Evolutionary conservation across 2,888 invertebrate species (phyloP).

Genomic region (Drosophila mulleri): DNA sequence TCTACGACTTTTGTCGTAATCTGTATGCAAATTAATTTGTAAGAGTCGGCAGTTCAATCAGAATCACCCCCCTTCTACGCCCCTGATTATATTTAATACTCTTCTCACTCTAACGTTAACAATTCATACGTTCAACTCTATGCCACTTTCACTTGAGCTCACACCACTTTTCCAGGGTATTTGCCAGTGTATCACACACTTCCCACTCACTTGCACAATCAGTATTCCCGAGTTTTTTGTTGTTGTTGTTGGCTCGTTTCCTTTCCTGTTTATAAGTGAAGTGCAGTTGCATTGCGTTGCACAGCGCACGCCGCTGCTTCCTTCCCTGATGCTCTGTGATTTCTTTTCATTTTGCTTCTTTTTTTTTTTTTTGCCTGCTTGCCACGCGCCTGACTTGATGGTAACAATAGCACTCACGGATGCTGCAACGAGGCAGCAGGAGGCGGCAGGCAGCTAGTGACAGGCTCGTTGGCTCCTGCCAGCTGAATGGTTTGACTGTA

Average conservation of each 20-base stretch:
- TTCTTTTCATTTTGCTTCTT: constrained; percentile 8
- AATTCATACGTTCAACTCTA: no score
- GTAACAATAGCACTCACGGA: constrained; percentile 74
- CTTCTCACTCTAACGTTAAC: no score
- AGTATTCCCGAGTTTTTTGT: neutral
- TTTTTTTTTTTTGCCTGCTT: constrained; percentile 35
- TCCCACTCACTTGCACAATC: neutral
- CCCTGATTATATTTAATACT: no score
- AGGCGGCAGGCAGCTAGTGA: constrained; percentile 27
- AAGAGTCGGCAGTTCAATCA: no score
- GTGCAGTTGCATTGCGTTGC: constrained; percentile 52
- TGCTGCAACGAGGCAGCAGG: constrained; percentile 28
- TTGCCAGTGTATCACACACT: neutral
- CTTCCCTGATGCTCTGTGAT: constrained; percentile 9
- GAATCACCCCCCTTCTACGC: no score
- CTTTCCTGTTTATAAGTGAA: constrained; percentile 66
- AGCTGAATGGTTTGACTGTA: constrained; percentile 20
- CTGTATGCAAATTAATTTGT: no score
- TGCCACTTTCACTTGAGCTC: no score
- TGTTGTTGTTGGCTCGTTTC: constrained; percentile 22
- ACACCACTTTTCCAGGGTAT: constrained; percentile 24
- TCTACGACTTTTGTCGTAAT: no score
- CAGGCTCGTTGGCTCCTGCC: constrained; percentile 39
- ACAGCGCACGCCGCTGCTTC: constrained; percentile 18
- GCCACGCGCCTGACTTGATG: constrained; percentile 73